A percentile compares a stretch with the other conserved stretches of the same genome.
Evolutionary conservation across 2,797 vertebrate genomes (phyloP).

Genomic region (Pantherophis alleghaniensis): DNA sequence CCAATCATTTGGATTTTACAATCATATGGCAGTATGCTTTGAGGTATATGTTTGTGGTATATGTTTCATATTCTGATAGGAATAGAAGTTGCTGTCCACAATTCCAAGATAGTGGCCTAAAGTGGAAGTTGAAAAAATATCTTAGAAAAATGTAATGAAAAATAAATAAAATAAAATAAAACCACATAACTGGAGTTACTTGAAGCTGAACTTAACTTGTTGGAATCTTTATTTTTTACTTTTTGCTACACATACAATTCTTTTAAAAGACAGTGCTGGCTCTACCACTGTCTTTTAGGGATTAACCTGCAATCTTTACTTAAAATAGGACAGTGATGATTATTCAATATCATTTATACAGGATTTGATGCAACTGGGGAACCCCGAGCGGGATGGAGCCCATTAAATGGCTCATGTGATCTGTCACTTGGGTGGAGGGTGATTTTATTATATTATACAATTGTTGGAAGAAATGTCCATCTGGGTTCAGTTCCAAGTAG

Average conservation of each 20-base stretch:
- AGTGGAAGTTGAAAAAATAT: not conserved
- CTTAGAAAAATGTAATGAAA: not conserved
- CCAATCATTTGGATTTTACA: not conserved
- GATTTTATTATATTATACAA: too few relatives aligned
- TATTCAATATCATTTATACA: not conserved
- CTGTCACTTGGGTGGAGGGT: too few relatives aligned
- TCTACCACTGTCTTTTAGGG: not conserved
- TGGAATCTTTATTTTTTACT: not conserved
- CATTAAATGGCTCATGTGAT: too few relatives aligned
- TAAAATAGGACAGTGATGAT: not conserved
- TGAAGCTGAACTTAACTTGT: not conserved
- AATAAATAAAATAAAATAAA: not conserved
- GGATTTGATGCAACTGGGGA: not conserved
- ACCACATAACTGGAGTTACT: not conserved
- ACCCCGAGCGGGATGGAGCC: too few relatives aligned
- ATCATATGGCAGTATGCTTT: not conserved
- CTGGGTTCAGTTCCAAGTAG: too few relatives aligned
- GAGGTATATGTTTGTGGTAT: not conserved
- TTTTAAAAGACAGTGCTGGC: not conserved
- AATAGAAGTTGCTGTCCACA: not conserved
- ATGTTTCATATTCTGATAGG: not conserved
- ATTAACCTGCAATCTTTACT: not conserved
- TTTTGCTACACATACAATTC: not conserved
- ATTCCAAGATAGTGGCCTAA: not conserved
- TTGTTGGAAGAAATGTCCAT: too few relatives aligned